Conservation (phyloP, 1,140 invertebrate species). For the Drosophila pachea region DNA sequence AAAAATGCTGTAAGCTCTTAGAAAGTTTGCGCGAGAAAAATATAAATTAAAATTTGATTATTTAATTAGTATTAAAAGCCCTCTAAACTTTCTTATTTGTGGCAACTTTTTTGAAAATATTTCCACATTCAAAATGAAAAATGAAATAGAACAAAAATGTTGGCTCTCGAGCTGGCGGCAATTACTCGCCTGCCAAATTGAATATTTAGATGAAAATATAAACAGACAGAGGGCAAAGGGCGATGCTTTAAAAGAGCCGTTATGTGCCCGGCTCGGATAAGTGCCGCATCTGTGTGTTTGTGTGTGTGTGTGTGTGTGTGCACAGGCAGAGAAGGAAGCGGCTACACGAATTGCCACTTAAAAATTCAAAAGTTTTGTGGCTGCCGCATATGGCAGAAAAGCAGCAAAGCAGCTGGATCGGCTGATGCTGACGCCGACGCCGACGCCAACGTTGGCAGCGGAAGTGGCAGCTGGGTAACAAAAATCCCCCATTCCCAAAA, state of each 20-base stretch:
- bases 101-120: conserved; percentile 8
- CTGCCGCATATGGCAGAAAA: conserved; percentile 61
- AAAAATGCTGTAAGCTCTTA: too few species aligned
- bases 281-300: conserved; percentile 17
- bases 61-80: too few species aligned
- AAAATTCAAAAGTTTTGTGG: conserved; percentile 77
- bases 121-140: conserved; percentile 10
- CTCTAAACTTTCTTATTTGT: neutral
- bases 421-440: conserved; percentile 9
- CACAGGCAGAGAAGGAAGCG: conserved; percentile 44
- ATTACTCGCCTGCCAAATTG: conserved; percentile 24
- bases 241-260: conserved; percentile 25
- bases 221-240: conserved; percentile 13
- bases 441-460: conserved; percentile 17
- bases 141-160: neutral
- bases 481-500: neutral
- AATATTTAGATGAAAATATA: conserved; percentile 38
- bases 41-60: too few species aligned
- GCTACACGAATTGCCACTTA: conserved; percentile 76
- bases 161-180: conserved; percentile 5
- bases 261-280: conserved; percentile 30
- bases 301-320: conserved; percentile 28
- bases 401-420: conserved; percentile 23
- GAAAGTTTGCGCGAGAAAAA: too few species aligned
- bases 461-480: conserved; percentile 35